Evolutionary conservation across 2,113 vertebrate genomes (phyloP).

Genomic region (Seriola rivoliana): DNA sequence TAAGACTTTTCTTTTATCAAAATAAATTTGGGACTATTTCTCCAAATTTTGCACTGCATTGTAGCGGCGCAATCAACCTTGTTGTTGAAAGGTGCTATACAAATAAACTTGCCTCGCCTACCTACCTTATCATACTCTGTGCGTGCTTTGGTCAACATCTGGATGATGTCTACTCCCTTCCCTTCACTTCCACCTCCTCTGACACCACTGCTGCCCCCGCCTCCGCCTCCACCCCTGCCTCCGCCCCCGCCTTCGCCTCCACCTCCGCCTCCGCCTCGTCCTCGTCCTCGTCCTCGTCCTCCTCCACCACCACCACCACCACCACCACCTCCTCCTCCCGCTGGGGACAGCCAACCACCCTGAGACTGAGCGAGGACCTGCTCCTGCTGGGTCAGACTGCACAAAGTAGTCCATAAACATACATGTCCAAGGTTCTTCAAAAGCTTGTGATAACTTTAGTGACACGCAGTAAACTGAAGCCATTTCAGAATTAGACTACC

Average conservation of each 20-base stretch:
- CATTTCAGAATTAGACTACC: neutral
- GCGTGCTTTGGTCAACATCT: slow-evolving; percentile 94
- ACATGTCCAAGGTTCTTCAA: neutral
- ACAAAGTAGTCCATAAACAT: slow-evolving; percentile 33
- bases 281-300: slow-evolving; percentile 3
- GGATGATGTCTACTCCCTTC: slow-evolving; percentile 92
- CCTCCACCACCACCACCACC: slow-evolving; percentile 27
- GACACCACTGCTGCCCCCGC: neutral
- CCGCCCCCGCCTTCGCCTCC: slow-evolving; percentile 4
- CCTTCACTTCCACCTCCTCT: slow-evolving; percentile 70
- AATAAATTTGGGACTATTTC: too few relatives aligned
- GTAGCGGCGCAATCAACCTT: neutral
- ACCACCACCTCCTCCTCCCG: slow-evolving; percentile 45
- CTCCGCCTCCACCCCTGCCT: slow-evolving; percentile 26
- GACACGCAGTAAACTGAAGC: neutral
- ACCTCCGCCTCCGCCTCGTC: neutral
- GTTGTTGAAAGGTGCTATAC: neutral
- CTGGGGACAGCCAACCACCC: slow-evolving; percentile 81
- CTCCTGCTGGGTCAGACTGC: slow-evolving; percentile 91
- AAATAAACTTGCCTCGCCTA: slow-evolving; percentile 56
- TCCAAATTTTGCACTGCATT: neutral
- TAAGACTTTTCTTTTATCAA: too few relatives aligned
- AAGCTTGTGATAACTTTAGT: neutral
- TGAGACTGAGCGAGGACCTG: slow-evolving; percentile 87
- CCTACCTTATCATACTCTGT: slow-evolving; percentile 97